A percentile compares a stretch with the other conserved stretches of the same genome.
phyloP scores from a whole-genome alignment of 2,888 invertebrate species.

The Miltochrista miniata region DNA sequence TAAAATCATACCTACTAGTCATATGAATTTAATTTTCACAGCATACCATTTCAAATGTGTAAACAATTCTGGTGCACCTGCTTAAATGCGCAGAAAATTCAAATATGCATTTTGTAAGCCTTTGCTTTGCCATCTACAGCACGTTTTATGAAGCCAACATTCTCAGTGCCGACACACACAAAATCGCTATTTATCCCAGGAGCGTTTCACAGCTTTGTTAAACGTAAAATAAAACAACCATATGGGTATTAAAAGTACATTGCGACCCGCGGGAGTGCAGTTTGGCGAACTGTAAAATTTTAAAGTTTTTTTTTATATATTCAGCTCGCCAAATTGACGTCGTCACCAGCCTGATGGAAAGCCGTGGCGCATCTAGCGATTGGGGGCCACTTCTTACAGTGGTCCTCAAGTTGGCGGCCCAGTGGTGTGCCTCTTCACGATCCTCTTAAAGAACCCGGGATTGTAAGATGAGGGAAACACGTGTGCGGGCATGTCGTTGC shows the following conservation, averaged over 20 bases:
- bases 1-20: not conserved
- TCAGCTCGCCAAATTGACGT: too few species aligned
- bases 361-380: too few species aligned
- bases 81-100: not conserved
- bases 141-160: constrained; percentile 13
- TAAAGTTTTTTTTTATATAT: constrained; percentile 19
- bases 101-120: not conserved
- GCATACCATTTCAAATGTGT: not conserved
- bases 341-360: too few species aligned
- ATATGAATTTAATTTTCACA: too few species aligned
- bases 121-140: not conserved
- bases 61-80: not conserved
- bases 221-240: constrained; percentile 37
- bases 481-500: too few species aligned
- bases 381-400: too few species aligned
- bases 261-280: constrained; percentile 31
- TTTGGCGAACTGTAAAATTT: constrained; percentile 36
- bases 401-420: too few species aligned
- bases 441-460: too few species aligned
- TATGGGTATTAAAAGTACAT: constrained; percentile 26
- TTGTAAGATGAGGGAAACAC: too few species aligned
- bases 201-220: constrained; percentile 28
- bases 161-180: constrained; percentile 20
- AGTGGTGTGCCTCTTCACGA: too few species aligned
- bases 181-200: constrained; percentile 26